These are phyloP conservation scores for Neodontobutis hainanensis DNA, from an alignment of 2,113 vertebrate genomes.

Conservation along the genomic window DNA sequence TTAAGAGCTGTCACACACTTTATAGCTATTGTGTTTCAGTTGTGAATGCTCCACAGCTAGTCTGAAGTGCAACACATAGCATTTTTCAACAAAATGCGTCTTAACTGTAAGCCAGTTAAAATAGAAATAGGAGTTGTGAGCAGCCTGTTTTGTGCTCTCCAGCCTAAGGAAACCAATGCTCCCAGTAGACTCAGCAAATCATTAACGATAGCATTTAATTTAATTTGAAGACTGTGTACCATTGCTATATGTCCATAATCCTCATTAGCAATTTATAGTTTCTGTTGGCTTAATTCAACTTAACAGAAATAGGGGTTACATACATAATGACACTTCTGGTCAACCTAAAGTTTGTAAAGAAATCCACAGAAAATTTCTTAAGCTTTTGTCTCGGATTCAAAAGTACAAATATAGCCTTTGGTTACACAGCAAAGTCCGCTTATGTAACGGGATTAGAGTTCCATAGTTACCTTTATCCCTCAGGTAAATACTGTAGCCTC, in stretches of 20 bases:
- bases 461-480: slow-evolving; percentile 60
- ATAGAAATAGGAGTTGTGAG: slow-evolving; percentile 41
- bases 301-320: slow-evolving; percentile 3
- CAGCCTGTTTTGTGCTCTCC: slow-evolving; percentile 22
- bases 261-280: slow-evolving; percentile 22
- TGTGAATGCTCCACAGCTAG: slow-evolving; percentile 47
- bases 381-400: slow-evolving; percentile 64
- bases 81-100: slow-evolving; percentile 60
- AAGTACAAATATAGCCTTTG: slow-evolving; percentile 57
- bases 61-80: slow-evolving; percentile 37
- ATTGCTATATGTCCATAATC: neutral
- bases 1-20: slow-evolving; percentile 78
- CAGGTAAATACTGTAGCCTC: slow-evolving; percentile 50
- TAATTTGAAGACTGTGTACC: slow-evolving; percentile 28
- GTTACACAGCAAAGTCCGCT: slow-evolving; percentile 50
- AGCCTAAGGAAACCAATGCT: slow-evolving; percentile 18
- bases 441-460: slow-evolving; percentile 69
- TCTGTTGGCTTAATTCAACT: slow-evolving; percentile 20
- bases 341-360: slow-evolving; percentile 24
- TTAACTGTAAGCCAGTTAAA: slow-evolving; percentile 49
- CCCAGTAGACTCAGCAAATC: slow-evolving; percentile 13
- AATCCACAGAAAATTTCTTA: slow-evolving; percentile 36
- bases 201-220: slow-evolving; percentile 16
- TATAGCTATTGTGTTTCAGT: slow-evolving; percentile 67
- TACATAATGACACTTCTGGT: slow-evolving; percentile 39